Evolutionary conservation across 1,140 invertebrate genomes (phyloP), one percentile per base, ranked within the genome.

Genomic region (Cydia fagiglandana): DNA sequence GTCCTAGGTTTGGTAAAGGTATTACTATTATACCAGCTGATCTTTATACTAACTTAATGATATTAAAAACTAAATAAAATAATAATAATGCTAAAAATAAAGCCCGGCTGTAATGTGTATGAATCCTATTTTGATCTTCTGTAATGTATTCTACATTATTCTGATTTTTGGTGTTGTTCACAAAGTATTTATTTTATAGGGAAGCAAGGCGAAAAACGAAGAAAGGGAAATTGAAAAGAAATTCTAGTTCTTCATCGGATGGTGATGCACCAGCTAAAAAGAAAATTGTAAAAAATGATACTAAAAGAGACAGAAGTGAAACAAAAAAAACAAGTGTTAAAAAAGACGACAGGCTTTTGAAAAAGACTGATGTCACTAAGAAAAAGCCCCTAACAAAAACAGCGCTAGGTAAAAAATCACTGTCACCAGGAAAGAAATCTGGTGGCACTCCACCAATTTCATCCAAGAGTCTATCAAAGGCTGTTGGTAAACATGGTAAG

Each of bases 231-330:
- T 83, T 91, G 17, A 93, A 93, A 84, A 88, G 93, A 79, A 93
- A 93, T 83, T 93, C 93, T 2, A 93, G 93, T 83, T 93, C 93
- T 30, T 93, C 93, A 73, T 93, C 93, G 61, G 92, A 93, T 80
- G 91, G 91, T 75, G 92, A 93, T 79, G 84, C 83, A 28, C 89
- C 89, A 64, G 78, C 88, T n/a, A 93, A 93, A 81, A 93, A 93
- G 80, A 93, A 93, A 81, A 84, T 90, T 78, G 38, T 88, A 47
- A 93, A 94, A 88, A 86, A 38, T 80, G 90, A 93, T 77, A 61
- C 80, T 28, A 93, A 93, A 87, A 88, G 86, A 79, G 93, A 93
- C 78, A 93, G 93, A 86, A 86, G 81, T 85, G 90, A 88, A 76
- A 75, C 77, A 56, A 93, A 93, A 80, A 92, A 90, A 82, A 76